phyloP scores from a whole-genome alignment of 1,140 invertebrate genomes.

The Holcopasites calliopsidis region DNA sequence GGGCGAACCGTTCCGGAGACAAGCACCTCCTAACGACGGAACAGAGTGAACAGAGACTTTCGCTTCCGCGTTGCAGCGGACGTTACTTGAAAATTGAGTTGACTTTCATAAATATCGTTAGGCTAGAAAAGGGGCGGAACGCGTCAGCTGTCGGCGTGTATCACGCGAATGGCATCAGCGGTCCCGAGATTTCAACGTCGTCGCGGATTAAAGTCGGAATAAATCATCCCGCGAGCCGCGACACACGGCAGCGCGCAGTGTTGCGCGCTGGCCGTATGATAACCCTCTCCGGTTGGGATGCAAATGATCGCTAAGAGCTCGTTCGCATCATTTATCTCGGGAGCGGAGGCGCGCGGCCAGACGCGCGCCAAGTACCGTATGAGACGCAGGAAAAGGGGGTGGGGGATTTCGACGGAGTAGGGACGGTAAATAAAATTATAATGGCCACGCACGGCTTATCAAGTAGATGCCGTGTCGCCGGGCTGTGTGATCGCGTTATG shows the following conservation, averaged over 20 bases:
- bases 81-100: constrained; percentile 41
- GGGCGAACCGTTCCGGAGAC: not conserved
- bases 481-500: constrained; percentile 36
- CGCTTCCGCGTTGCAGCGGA: constrained; percentile 44
- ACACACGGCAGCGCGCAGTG: not conserved
- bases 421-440: constrained; percentile 58
- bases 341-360: constrained; percentile 4
- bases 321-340: constrained; percentile 59
- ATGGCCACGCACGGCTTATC: constrained; percentile 61
- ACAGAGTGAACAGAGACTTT: constrained; percentile 9
- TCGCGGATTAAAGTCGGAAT: constrained; percentile 51
- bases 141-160: constrained; percentile 29
- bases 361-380: constrained; percentile 37
- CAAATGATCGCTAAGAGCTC: constrained; percentile 55
- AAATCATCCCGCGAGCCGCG: constrained; percentile 48
- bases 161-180: constrained; percentile 33
- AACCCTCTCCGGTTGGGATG: constrained; percentile 46
- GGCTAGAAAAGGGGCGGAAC: too few species aligned
- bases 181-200: constrained; percentile 34
- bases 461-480: constrained; percentile 35
- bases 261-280: not conserved
- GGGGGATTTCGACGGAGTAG: constrained; percentile 1
- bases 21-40: not conserved
- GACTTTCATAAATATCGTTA: constrained; percentile 47
- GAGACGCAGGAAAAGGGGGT: not conserved